Conservation (phyloP, 2,888 invertebrate species). For the Arenicola marina region DNA sequence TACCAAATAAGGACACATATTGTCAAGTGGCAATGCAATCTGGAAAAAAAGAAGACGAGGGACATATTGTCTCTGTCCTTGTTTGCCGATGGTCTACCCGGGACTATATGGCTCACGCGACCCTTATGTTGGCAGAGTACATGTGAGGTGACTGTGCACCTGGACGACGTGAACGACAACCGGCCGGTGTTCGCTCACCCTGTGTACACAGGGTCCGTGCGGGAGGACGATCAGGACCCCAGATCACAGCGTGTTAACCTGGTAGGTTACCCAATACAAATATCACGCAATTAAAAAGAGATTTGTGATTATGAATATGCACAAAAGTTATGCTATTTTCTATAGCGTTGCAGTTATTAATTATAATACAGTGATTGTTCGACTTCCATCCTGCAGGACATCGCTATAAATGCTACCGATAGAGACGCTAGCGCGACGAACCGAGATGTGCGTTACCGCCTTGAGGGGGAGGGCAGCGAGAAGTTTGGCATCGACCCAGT, state of each 20-base stretch:
- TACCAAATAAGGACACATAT: no score
- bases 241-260: constrained; percentile 24
- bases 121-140: not conserved
- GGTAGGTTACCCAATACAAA: constrained; percentile 23
- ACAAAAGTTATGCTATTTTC: no score
- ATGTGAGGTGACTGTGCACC: constrained; percentile 18
- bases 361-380: no score
- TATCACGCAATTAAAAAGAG: no score
- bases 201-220: constrained; percentile 18
- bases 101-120: no score
- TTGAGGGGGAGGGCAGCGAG: constrained; percentile 25
- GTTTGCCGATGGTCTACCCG: no score
- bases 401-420: constrained; percentile 24
- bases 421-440: constrained; percentile 17
- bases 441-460: constrained; percentile 18
- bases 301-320: no score
- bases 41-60: no score
- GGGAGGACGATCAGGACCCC: constrained; percentile 19
- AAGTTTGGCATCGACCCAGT: constrained; percentile 20
- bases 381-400: constrained; percentile 13
- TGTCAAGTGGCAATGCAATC: no score
- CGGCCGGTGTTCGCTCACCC: constrained; percentile 21
- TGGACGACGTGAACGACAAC: constrained; percentile 34
- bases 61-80: no score
- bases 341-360: no score